Conservation (phyloP, 2,888 invertebrate species). For the Drosophila niveifrons region DNA sequence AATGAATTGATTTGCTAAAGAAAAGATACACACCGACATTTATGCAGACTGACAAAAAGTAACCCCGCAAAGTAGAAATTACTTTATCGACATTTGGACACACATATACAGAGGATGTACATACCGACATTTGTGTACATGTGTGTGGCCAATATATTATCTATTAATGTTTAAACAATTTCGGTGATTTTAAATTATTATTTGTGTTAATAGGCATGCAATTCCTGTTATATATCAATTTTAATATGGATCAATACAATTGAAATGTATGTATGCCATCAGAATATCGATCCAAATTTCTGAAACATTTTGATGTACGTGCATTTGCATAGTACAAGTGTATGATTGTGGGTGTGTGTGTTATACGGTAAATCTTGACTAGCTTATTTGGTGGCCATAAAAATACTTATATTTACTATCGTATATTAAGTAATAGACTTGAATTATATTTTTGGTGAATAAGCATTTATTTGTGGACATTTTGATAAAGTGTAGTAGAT, state of each 20-base stretch:
- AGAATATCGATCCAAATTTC: slow-evolving; percentile 24
- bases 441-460: background rate
- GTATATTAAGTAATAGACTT: background rate
- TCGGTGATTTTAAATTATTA: background rate
- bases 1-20: background rate
- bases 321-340: background rate
- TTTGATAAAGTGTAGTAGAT: background rate
- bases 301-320: slow-evolving; percentile 1
- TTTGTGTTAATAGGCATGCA: background rate
- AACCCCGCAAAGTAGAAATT: slow-evolving; percentile 8
- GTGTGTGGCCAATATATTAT: background rate
- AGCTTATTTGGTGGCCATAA: background rate
- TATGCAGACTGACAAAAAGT: slow-evolving; percentile 3
- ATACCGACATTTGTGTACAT: background rate
- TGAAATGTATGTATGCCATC: slow-evolving; percentile 13
- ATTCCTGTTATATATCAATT: background rate
- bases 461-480: background rate
- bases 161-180: slow-evolving; percentile 1
- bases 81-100: slow-evolving; percentile 10
- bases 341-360: background rate
- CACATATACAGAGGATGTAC: background rate
- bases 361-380: background rate
- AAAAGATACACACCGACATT: slow-evolving; percentile 1
- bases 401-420: background rate
- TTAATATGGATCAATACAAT: slow-evolving; percentile 16